phyloP scores from a whole-genome alignment of 2,888 invertebrate species.

The Tiliacea aurago region DNA sequence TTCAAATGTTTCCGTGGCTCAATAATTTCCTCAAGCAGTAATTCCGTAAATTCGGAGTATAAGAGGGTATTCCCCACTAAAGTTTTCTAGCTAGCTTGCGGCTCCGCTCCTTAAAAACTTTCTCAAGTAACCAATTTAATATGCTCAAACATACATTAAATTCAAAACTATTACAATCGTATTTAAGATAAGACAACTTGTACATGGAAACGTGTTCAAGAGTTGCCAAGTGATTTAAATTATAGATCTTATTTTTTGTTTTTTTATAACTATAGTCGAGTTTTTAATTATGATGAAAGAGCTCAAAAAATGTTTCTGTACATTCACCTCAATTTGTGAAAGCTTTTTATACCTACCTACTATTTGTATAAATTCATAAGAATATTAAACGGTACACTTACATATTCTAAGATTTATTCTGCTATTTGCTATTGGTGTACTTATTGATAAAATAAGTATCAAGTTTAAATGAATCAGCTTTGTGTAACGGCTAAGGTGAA shows the following conservation, averaged over 20 bases:
- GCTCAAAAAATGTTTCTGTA: constrained; percentile 34
- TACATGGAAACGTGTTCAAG: constrained; percentile 10
- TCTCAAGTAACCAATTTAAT: constrained; percentile 16
- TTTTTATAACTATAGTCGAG: constrained; percentile 18
- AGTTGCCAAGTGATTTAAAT: constrained; percentile 33
- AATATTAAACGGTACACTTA: constrained; percentile 10
- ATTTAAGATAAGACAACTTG: constrained; percentile 26
- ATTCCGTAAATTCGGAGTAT: neutral
- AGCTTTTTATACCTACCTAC: constrained; percentile 13
- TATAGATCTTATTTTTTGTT: constrained; percentile 32
- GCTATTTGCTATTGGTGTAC: constrained; percentile 17
- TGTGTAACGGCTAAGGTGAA: constrained; percentile 24
- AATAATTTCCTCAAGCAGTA: neutral
- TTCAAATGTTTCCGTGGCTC: constrained; percentile 9
- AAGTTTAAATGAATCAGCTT: constrained; percentile 14
- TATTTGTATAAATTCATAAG: constrained; percentile 3
- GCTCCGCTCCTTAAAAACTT: constrained; percentile 9
- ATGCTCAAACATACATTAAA: constrained; percentile 44
- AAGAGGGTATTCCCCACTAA: neutral
- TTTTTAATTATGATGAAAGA: constrained; percentile 10
- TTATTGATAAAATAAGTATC: constrained; percentile 19
- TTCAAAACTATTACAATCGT: constrained; percentile 14
- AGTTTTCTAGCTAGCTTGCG: neutral
- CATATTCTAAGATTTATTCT: constrained; percentile 18
- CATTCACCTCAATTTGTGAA: constrained; percentile 9